Conservation (phyloP, 2,797 vertebrate genomes). For the Acanthornis magna region DNA sequence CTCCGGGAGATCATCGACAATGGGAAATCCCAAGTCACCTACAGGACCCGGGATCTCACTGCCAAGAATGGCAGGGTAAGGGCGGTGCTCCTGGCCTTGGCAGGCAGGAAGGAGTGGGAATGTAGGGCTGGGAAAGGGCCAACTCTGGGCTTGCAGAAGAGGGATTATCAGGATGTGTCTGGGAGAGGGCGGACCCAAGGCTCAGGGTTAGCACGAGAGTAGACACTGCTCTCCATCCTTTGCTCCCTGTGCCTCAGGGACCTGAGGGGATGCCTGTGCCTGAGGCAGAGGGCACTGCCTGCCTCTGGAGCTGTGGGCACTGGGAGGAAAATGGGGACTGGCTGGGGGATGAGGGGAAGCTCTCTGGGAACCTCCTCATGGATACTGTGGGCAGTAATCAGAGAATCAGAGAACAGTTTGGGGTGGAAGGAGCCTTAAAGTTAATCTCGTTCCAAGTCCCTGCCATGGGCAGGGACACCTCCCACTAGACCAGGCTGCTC, state of each 20-base stretch:
- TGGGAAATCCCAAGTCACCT: conserved; percentile 88
- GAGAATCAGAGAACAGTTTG: neutral
- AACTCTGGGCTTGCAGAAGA: rapidly evolving
- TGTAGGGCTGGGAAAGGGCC: neutral
- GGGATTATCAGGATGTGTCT: neutral
- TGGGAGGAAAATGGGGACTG: neutral
- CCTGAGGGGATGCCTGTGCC: neutral
- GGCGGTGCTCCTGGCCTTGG: neutral
- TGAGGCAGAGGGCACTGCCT: neutral
- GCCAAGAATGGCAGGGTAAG: conserved; percentile 90
- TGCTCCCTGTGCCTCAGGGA: neutral
- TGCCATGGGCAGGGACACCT: neutral
- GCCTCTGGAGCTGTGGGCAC: neutral
- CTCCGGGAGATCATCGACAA: conserved; percentile 86
- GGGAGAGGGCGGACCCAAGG: neutral
- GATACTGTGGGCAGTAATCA: neutral
- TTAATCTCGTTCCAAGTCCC: rapidly evolving
- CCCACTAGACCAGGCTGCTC: neutral
- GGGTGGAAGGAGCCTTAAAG: neutral
- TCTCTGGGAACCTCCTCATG: neutral
- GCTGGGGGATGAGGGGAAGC: neutral
- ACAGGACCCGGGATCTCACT: conserved; percentile 86
- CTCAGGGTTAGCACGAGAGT: neutral
- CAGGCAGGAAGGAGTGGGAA: neutral
- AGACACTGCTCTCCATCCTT: neutral